A percentile compares a stretch with the other conserved stretches of the same genome.
These are phyloP conservation scores for Spinus olivaceus DNA, from an alignment of 2,797 vertebrate species.

Conservation along the genomic window DNA sequence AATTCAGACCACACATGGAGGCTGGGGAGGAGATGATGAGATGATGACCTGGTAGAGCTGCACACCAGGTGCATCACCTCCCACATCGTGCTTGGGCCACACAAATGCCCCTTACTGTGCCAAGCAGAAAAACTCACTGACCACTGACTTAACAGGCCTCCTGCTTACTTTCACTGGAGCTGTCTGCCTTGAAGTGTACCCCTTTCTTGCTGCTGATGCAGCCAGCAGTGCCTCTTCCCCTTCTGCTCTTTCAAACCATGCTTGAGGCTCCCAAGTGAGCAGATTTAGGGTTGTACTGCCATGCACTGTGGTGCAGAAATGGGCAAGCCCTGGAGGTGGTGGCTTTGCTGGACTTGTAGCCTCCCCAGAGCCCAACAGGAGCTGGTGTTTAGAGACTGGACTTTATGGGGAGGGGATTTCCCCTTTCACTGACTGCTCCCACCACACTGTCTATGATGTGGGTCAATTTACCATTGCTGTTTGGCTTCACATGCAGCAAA, in stretches of 20 bases:
- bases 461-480: not conserved
- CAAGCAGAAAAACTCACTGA: not conserved
- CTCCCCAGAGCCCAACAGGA: accelerated
- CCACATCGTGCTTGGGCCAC: accelerated
- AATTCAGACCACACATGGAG: not conserved
- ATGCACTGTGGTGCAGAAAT: accelerated
- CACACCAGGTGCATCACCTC: not conserved
- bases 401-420: not conserved
- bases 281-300: not conserved
- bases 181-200: not conserved
- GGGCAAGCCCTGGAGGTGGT: too few relatives aligned
- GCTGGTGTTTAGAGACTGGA: not conserved
- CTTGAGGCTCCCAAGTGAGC: not conserved
- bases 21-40: not conserved
- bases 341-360: not conserved
- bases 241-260: not conserved
- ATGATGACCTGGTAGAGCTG: not conserved
- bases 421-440: not conserved
- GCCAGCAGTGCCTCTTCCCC: not conserved
- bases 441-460: not conserved
- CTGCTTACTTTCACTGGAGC: not conserved
- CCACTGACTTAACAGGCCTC: not conserved
- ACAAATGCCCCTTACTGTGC: not conserved
- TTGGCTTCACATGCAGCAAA: not conserved
- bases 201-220: not conserved